Evolutionary conservation across 2,113 vertebrate species (phyloP), one percentile per base, ranked within the genome.

Genomic region (Glaucomys volans): DNA sequence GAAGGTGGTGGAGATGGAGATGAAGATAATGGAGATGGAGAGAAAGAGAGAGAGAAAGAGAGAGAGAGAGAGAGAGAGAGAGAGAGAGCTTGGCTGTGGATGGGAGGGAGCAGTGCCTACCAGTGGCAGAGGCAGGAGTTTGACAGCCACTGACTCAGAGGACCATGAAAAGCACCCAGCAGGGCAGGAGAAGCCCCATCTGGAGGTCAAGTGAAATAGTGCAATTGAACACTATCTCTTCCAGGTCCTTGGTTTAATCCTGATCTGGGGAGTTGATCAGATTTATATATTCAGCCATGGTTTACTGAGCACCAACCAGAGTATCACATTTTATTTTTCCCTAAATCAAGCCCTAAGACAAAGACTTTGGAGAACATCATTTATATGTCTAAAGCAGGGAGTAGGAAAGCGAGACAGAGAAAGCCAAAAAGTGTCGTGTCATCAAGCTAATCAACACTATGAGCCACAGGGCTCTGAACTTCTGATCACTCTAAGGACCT

Each of bases 381-480:
- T 10, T 76, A 17, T 57, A 17, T 35, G 40, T 40, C 66, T 16
- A 35, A 74, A 66, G 44, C 30, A 57, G 52, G 35, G 6, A 37
- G 0, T 50, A 37, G 28, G 30, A 52, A 42, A 66, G 14, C 9
- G 57, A 44, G 20, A 47, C 26, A 90, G 71, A 72, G 30, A 81
- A 18, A 20, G 47, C 14, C 42, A 2, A 83, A 28, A 0, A 17
- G 12, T 59, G n/a, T 2, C 28, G 1, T 20, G 1, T 26, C 17
- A 3, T 40, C 7, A 4, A n/a, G 11, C 8, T 14, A 16, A 26
- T 44, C 32, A 62, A 32, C 64, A 32, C 64, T 71, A 22, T 20
- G 44, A 32, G n/a, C n/a, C 54, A 7, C 30, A 18, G 17, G 4
- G 4, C 52, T 32, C 8, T 0, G 0, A 64, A 30, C 71, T 18